Evolutionary conservation across 2,888 invertebrate genomes (phyloP).

Genomic region (Chrysotoxum bicinctum): DNA sequence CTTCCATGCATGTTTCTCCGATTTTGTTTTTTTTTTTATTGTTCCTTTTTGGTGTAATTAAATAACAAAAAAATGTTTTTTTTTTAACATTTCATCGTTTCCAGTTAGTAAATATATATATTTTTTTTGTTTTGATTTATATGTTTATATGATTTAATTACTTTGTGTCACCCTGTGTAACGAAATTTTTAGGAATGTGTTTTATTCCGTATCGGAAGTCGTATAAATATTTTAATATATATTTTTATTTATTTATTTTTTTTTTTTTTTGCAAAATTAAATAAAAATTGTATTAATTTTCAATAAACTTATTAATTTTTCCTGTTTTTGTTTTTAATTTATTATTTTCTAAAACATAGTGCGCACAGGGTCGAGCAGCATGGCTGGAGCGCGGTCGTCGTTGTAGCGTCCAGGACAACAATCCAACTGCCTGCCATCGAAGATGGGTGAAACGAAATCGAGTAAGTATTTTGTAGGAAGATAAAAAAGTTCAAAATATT

Average conservation of each 20-base stretch:
- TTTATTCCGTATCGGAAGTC: conserved; percentile 62
- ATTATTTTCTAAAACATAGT: conserved; percentile 82
- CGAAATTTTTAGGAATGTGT: conserved; percentile 68
- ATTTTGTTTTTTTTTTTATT: conserved; percentile 25
- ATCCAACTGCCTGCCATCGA: conserved; percentile 85
- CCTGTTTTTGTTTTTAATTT: conserved; percentile 23
- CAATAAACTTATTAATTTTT: not conserved
- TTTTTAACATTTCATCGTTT: conserved; percentile 54
- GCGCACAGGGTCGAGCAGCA: conserved; percentile 91
- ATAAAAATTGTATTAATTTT: not conserved
- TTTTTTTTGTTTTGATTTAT: conserved; percentile 17
- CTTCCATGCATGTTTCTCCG: conserved; percentile 65
- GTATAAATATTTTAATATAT: conserved; percentile 56
- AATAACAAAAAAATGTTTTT: conserved; percentile 1
- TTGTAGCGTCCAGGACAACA: conserved; percentile 86
- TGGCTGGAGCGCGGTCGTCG: conserved; percentile 88
- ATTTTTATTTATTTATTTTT: conserved; percentile 13
- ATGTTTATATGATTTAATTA: conserved; percentile 7
- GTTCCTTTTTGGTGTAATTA: conserved; percentile 32
- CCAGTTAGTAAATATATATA: conserved; percentile 10
- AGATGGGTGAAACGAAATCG: conserved; percentile 94
- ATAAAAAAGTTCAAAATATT: not conserved
- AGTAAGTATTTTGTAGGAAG: conserved; percentile 82
- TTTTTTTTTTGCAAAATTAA: conserved; percentile 1
- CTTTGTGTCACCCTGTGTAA: conserved; percentile 67